Conservation (phyloP, 2,797 vertebrate genomes). For the Cygnus olor region DNA sequence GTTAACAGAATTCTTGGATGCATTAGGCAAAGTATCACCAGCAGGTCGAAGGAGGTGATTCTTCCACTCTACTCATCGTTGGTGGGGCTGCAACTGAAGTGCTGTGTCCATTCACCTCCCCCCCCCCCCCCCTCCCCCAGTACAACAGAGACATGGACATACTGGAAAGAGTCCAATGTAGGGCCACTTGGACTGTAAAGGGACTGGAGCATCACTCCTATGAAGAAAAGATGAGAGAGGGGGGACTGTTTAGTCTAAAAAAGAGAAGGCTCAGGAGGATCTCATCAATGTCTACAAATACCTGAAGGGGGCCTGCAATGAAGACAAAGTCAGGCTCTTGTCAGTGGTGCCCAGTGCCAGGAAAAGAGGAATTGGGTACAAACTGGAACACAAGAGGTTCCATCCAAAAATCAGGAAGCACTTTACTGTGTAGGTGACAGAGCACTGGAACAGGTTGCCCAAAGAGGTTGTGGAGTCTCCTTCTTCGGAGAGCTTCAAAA, state of each 20-base stretch:
- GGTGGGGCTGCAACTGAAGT: not conserved
- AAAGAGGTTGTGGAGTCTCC: not conserved
- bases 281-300: not conserved
- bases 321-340: not conserved
- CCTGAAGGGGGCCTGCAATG: not conserved
- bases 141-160: not conserved
- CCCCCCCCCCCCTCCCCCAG: not conserved
- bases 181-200: not conserved
- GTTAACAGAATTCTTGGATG: not conserved
- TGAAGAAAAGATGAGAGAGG: not conserved
- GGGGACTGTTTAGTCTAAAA: not conserved
- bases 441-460: not conserved
- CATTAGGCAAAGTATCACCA: not conserved
- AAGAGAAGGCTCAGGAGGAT: not conserved
- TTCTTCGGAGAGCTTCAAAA: not conserved
- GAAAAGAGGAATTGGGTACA: not conserved
- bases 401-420: not conserved
- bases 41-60: not conserved
- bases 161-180: not conserved
- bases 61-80: not conserved
- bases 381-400: not conserved
- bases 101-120: not conserved
- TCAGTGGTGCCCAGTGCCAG: not conserved
- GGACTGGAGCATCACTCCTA: not conserved
- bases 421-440: not conserved